Base-by-base conservation (phyloP, 2,888 invertebrate species). In the Eudemis profundana region DNA sequence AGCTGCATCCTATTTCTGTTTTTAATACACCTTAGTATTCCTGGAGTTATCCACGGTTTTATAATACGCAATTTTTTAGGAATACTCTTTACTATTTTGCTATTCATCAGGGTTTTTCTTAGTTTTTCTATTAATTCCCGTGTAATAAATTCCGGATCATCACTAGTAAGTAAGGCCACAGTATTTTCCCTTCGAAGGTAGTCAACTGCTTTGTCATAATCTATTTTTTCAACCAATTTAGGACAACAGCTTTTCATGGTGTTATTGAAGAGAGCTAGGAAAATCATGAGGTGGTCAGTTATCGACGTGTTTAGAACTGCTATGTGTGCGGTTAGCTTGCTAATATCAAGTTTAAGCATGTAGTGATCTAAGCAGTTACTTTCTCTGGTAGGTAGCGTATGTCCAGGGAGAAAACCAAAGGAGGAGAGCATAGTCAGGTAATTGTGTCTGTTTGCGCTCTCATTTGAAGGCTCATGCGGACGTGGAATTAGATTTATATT, bases 341-440 rank as follows among this genome's bases (percentile, higher is more conserved):
- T 27, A n/a, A 12, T 29, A 14, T 51, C 17, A 4, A 51, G 17
- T 27, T 53, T 53, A n/a, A 53, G 4, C 19, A 53, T 53, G 21
- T 70, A 49, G 27, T 74, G 73, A 56, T 74, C 73, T 15, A 72
- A 17, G 44, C 74, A 73, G 19, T 53, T 73, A 4, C 60, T 60
- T 5, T 66, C 61, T 59, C 74, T 68, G 2, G 76, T 76, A 17
- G 74, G 70, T 1, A 72, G 10, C 5, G 10, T 51, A 27, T 76
- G 73, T 21, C 72, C 74, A 0, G 73, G 72, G 3, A 74, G 62
- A 8, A 74, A 36, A 5, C 74, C 72, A 59, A 70, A 54, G 3
- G 29, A 17, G 0, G 72, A 66, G 1, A 74, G 49, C 49, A 67
- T 66, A 21, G 70, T 70, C 1, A 73, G 53, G 29, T 75, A 76